phyloP scores from a whole-genome alignment of 2,797 vertebrate genomes.

The Mormyrops boulengeri region DNA sequence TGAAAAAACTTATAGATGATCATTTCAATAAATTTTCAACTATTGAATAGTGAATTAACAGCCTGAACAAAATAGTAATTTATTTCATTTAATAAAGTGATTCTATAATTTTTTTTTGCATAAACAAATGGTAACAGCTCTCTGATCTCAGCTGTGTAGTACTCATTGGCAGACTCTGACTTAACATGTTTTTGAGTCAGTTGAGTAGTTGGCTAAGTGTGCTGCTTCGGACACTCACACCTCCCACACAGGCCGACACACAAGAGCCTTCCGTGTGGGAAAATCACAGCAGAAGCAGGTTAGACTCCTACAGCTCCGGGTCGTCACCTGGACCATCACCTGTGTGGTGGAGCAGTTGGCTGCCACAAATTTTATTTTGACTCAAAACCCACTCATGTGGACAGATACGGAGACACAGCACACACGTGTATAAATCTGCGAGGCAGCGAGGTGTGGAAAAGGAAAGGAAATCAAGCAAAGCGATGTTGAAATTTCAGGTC shows the following conservation, averaged over 20 bases:
- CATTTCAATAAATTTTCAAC: not conserved
- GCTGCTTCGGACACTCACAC: not conserved
- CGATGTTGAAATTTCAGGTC: constrained; percentile 57
- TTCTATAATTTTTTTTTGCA: not conserved
- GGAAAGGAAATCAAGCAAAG: constrained; percentile 50
- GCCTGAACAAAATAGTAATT: not conserved
- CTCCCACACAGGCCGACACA: not conserved
- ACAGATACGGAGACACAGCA: not conserved
- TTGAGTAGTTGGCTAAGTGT: not conserved
- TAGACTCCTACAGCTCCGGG: not conserved
- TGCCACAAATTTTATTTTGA: not conserved
- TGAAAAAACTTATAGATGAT: not conserved
- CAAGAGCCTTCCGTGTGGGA: not conserved
- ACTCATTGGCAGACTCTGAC: not conserved
- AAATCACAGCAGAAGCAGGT: not conserved
- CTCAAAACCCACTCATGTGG: not conserved
- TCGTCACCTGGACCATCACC: not conserved
- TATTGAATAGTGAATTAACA: not conserved
- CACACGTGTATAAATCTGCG: not conserved
- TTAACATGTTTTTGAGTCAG: not conserved
- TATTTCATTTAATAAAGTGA: not conserved
- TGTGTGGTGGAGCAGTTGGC: not conserved
- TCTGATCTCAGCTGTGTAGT: not conserved
- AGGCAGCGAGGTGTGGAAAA: constrained; percentile 45
- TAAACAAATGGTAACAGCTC: not conserved